Evolutionary conservation across 2,888 invertebrate genomes (phyloP).

Genomic region (Zeuzera pyrina): DNA sequence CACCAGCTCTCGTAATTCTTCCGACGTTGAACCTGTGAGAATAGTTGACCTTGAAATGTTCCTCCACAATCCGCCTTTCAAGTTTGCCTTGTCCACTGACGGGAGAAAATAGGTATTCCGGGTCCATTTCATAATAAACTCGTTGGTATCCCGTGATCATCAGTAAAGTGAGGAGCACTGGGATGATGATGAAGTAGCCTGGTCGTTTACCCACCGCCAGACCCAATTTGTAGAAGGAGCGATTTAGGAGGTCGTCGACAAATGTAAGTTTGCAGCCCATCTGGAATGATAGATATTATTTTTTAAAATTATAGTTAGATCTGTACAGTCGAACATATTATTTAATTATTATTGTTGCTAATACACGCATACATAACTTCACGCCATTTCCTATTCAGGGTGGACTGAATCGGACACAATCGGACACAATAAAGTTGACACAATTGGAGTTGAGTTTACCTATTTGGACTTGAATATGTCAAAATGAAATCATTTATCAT

Average conservation of each 20-base stretch:
- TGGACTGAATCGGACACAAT: no score
- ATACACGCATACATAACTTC: no score
- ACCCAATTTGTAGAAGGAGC: conserved; percentile 87
- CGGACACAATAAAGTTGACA: no score
- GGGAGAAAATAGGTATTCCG: conserved; percentile 93
- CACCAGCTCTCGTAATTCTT: conserved; percentile 90
- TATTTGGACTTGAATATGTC: no score
- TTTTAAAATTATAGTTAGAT: no score
- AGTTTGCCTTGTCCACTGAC: conserved; percentile 87
- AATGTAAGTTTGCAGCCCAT: conserved; percentile 83
- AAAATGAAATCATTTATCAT: no score
- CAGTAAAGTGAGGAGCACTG: conserved; percentile 84
- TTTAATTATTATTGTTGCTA: no score
- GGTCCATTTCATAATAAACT: conserved; percentile 91
- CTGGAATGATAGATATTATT: conserved; percentile 65
- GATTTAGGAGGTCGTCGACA: conserved; percentile 86
- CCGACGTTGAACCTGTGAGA: conserved; percentile 88
- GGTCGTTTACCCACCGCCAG: conserved; percentile 85
- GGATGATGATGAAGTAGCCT: conserved; percentile 90
- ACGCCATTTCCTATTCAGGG: no score
- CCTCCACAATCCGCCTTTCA: conserved; percentile 87
- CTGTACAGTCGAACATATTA: no score
- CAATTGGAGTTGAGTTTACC: no score
- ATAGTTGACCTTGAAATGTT: conserved; percentile 90
- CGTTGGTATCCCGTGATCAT: conserved; percentile 91